Evolutionary conservation across 2,888 invertebrate species (phyloP), one percentile per base, ranked within the genome.

Genomic region (Xylota segnis): DNA sequence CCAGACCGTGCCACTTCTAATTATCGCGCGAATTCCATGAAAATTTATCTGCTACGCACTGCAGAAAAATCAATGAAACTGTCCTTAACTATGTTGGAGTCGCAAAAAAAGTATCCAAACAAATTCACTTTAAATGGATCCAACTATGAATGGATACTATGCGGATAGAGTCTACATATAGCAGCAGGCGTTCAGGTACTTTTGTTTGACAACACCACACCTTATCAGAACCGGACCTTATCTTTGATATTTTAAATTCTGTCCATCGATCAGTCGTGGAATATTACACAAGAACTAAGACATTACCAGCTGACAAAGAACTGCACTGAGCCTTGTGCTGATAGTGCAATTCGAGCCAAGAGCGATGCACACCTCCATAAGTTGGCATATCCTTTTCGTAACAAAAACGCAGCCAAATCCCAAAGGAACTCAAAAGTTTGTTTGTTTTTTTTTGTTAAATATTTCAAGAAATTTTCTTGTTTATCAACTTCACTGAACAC

Each of bases 271-370:
- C 14, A 12, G 14, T 5, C 18, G 16, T 12, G 9, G 3, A 23
- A 23, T 47, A 18, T 63, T 58, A 18, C 7, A 50, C n/a, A 61
- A 34, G 14, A 34, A 45, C 18, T 0, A 5, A 12, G 29, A 9
- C 23, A 10, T 82, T 84, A 84, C 83, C 83, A 47, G 83, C 79
- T 0, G 83, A 79, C 63, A 84, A 32, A 0, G 79, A 84, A 50
- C 65, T 63, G 56, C 63, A 84, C 18, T 74, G 74, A 0, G 75
- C 58, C 9, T 65, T 79, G 37, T 84, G 75, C 29, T 75, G 79
- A 52, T 58, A 56, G 23, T 65, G 70, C 58, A 65, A 45, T 14
- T 70, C 40, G 29, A 84, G 43, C 83, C 83, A 84, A 6, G 83
- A 75, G 0, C 65, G 79, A 5, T 43, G 79, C 6, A 71, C 68